These are phyloP conservation scores for Omphaloscelis lunosa DNA, from an alignment of 2,888 invertebrate genomes.

Conservation along the genomic window DNA sequence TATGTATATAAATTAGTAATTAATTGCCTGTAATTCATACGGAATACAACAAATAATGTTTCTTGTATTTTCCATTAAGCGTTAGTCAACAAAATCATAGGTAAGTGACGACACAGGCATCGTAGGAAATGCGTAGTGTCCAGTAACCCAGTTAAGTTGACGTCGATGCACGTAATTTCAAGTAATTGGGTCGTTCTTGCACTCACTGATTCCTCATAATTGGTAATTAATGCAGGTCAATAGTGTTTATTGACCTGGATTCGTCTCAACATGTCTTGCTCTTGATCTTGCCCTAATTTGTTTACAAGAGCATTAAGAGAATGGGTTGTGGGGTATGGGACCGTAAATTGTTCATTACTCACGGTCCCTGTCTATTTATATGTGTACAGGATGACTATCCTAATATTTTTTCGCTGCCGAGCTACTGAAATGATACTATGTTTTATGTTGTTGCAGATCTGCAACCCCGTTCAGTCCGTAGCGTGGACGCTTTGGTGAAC, in stretches of 20 bases:
- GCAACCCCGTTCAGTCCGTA: conserved; percentile 94
- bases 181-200: conserved; percentile 26
- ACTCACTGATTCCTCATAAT: conserved; percentile 41
- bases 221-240: conserved; percentile 42
- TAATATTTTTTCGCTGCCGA: neutral
- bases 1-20: conserved; percentile 1
- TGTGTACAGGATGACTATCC: neutral
- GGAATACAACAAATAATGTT: conserved; percentile 19
- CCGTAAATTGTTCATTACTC: conserved; percentile 20
- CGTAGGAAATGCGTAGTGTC: conserved; percentile 37
- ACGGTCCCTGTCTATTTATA: conserved; percentile 29
- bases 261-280: conserved; percentile 35
- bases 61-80: conserved; percentile 43
- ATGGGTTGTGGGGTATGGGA: conserved; percentile 22
- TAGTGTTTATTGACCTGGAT: conserved; percentile 50
- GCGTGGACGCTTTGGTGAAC: conserved; percentile 89
- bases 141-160: conserved; percentile 17
- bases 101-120: conserved; percentile 30
- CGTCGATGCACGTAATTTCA: conserved; percentile 31
- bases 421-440: neutral
- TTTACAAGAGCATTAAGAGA: conserved; percentile 44
- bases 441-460: conserved; percentile 91
- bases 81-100: conserved; percentile 41
- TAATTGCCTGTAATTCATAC: conserved; percentile 7
- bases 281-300: conserved; percentile 50